Percentiles rank a stretch among this genome's conserved stretches.
Evolutionary conservation across 2,797 vertebrate genomes (phyloP).

Genomic region (Pristis pectinata): DNA sequence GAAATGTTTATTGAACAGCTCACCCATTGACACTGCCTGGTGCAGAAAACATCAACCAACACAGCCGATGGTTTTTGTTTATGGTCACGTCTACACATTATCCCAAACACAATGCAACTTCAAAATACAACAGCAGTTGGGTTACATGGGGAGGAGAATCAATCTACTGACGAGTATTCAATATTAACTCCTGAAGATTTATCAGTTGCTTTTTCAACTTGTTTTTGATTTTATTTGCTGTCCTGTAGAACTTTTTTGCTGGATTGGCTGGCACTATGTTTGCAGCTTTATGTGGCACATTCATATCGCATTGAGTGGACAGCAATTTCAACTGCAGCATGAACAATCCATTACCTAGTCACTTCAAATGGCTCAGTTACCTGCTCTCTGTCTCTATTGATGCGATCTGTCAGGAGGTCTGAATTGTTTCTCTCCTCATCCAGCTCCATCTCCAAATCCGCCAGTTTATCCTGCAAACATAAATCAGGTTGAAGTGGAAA

Average conservation of each 20-base stretch:
- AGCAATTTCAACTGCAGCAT: not conserved
- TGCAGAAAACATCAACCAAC: not conserved
- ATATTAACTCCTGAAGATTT: not conserved
- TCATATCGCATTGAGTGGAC: not conserved
- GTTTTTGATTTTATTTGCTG: not conserved
- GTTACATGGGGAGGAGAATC: not conserved
- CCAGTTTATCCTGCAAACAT: slow-evolving; percentile 71
- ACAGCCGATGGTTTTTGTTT: not conserved
- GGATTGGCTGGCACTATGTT: not conserved
- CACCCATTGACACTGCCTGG: not conserved
- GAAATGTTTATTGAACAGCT: not conserved
- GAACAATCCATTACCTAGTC: not conserved
- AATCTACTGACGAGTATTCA: not conserved
- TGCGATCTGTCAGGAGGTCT: slow-evolving; percentile 81
- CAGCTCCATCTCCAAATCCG: slow-evolving; percentile 80
- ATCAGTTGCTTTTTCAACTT: not conserved
- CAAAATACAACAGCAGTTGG: not conserved
- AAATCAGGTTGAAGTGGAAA: slow-evolving; percentile 37
- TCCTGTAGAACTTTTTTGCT: not conserved
- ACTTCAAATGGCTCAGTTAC: slow-evolving; percentile 51
- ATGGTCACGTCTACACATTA: not conserved
- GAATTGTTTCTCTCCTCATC: slow-evolving; percentile 88
- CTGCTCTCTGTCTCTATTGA: slow-evolving; percentile 83
- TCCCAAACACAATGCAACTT: not conserved
- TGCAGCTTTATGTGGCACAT: not conserved